These are phyloP conservation scores for Pammene aurita DNA, from an alignment of 2,888 invertebrate genomes.

Conservation along the genomic window DNA sequence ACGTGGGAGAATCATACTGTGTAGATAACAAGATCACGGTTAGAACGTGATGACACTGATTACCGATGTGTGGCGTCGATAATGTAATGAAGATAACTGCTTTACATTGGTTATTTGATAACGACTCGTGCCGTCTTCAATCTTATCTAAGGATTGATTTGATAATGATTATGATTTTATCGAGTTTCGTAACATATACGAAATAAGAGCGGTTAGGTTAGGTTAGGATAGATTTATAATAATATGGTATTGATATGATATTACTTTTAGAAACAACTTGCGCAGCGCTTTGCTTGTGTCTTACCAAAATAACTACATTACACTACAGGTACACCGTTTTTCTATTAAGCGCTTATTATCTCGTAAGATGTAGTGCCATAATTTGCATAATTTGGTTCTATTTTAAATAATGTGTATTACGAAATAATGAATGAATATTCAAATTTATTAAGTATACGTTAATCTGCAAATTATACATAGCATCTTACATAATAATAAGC, in stretches of 20 bases:
- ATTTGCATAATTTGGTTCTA: neutral
- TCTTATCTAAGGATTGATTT: neutral
- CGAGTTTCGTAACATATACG: neutral
- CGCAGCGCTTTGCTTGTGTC: no score
- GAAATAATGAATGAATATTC: neutral
- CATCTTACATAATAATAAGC: neutral
- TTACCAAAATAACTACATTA: no score
- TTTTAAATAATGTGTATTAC: neutral
- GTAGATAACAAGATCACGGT: conserved; percentile 48
- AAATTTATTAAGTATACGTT: neutral
- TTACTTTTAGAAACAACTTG: no score
- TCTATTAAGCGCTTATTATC: no score
- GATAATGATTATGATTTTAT: neutral
- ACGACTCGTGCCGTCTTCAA: neutral
- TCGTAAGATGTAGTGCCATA: neutral
- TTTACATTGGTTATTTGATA: neutral
- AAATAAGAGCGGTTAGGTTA: no score
- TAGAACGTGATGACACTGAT: conserved; percentile 39
- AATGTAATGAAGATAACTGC: conserved; percentile 10
- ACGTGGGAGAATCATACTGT: conserved; percentile 53
- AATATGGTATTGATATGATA: no score
- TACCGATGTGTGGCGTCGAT: conserved; percentile 18
- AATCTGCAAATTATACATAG: neutral
- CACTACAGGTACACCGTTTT: no score
- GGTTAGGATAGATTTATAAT: no score